Evolutionary conservation across 2,888 invertebrate species (phyloP), one percentile per base, ranked within the genome.

Genomic region (Drosophila paramelanica): DNA sequence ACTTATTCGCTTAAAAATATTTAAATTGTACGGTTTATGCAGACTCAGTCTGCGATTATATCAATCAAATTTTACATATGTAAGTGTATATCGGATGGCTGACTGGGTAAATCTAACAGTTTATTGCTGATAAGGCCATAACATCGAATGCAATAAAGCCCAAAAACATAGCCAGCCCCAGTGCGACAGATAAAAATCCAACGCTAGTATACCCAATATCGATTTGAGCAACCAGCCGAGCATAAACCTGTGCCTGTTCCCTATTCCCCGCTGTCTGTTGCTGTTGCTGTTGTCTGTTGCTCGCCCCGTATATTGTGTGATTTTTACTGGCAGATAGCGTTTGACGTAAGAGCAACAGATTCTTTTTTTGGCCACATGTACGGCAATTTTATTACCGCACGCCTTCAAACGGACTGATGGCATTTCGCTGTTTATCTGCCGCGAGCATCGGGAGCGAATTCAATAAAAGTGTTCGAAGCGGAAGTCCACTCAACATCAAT

Each of bases 311-410:
- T 52, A 59, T 81, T 81, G 66, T 75, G 80, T 86, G 79, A 82
- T 82, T 85, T 88, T 57, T 75, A 47, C 59, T 59, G 46, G 47
- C 59, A 62, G 82, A 88, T 82, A 82, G 64, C 87, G 89, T 67
- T 89, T 83, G 83, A 87, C 83, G 89, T 87, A 84, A 71, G 79
- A 84, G 84, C 89, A 87, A 85, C 84, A 85, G 89, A 84, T 89
- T 23, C 89, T 73, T 68, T 64, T 68, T 64, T 67, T 36, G 55
- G 53, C 55, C 58, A 71, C 67, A 82, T 82, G 68, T 73, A 58
- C 61, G 61, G 77, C 79, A 79, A 69, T 80, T 87, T 89, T 87
- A 87, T 89, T 80, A 70, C 74, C 65, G n/a, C 51, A 59, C 45
- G 64, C 62, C 72, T 51, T 59, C 59, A 13, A 58, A 49, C 33